Percentiles rank a stretch among this genome's conserved stretches.
Evolutionary conservation across 2,113 vertebrate species (phyloP).

Genomic region (Solenodon paradoxus): DNA sequence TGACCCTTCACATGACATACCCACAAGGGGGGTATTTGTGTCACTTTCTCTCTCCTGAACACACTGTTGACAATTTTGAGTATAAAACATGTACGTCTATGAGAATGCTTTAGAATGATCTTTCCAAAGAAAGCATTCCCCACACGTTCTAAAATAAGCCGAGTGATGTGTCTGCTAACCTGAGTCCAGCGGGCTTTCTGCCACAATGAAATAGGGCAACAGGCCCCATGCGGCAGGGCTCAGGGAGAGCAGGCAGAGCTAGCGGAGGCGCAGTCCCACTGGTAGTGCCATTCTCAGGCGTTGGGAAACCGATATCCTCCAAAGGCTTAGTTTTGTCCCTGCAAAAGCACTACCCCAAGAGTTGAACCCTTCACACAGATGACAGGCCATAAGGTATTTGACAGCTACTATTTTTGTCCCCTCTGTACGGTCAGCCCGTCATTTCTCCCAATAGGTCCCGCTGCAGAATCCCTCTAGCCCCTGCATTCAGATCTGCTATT

Average conservation of each 20-base stretch:
- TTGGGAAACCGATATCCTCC: neutral
- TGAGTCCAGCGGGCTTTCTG: neutral
- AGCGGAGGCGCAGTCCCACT: no score
- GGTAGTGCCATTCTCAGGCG: no score
- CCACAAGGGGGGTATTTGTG: neutral
- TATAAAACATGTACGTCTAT: neutral
- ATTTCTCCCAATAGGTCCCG: neutral
- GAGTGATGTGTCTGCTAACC: neutral
- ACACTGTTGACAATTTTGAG: neutral
- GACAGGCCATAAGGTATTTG: neutral
- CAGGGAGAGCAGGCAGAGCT: neutral
- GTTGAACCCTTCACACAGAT: neutral
- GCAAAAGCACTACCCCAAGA: neutral
- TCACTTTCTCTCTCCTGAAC: neutral
- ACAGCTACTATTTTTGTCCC: accelerated
- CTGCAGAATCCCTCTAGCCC: neutral
- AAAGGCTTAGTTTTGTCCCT: neutral
- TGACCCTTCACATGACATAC: neutral
- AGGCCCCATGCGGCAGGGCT: neutral
- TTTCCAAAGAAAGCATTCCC: neutral
- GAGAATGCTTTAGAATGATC: neutral
- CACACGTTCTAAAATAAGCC: neutral
- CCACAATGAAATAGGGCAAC: neutral
- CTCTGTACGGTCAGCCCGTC: neutral
- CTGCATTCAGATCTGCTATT: neutral